Percentiles rank a stretch among this genome's conserved stretches.
Evolutionary conservation across 2,113 vertebrate species (phyloP).

Genomic region (Callospermophilus lateralis): DNA sequence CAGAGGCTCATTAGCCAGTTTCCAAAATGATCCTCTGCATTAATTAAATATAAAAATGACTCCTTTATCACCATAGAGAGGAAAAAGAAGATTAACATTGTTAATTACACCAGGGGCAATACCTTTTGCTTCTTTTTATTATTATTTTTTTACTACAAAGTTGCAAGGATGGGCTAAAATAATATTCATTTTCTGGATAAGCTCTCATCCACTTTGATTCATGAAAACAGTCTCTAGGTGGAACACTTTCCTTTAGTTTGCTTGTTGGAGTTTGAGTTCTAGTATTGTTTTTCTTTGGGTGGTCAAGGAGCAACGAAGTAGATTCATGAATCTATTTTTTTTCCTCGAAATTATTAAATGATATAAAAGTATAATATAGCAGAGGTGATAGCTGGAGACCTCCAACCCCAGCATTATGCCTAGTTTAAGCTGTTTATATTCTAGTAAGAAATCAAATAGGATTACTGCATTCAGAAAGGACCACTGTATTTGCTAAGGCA

Average conservation of each 20-base stretch:
- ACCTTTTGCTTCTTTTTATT: constrained; percentile 81
- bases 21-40: constrained; percentile 95
- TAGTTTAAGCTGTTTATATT: constrained; percentile 74
- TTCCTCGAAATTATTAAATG: constrained; percentile 74
- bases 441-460: constrained; percentile 67
- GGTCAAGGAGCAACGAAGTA: constrained; percentile 66
- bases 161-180: constrained; percentile 74
- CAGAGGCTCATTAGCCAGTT: constrained; percentile 96
- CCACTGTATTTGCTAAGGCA: neutral
- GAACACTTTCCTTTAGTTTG: constrained; percentile 89
- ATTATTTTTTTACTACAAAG: constrained; percentile 73
- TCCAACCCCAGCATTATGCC: constrained; percentile 56
- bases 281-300: constrained; percentile 77
- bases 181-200: constrained; percentile 51
- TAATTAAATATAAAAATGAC: constrained; percentile 97
- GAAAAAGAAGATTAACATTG: constrained; percentile 89
- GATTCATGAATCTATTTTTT: constrained; percentile 52
- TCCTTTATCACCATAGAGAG: constrained; percentile 90
- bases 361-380: constrained; percentile 79
- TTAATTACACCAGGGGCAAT: constrained; percentile 90
- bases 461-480: constrained; percentile 15
- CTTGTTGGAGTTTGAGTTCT: constrained; percentile 78
- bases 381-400: constrained; percentile 1
- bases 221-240: constrained; percentile 88
- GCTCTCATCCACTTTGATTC: constrained; percentile 68